A percentile compares a stretch with the other conserved stretches of the same genome.
phyloP scores from a whole-genome alignment of 2,888 invertebrate species.

The Folsomia candida region DNA sequence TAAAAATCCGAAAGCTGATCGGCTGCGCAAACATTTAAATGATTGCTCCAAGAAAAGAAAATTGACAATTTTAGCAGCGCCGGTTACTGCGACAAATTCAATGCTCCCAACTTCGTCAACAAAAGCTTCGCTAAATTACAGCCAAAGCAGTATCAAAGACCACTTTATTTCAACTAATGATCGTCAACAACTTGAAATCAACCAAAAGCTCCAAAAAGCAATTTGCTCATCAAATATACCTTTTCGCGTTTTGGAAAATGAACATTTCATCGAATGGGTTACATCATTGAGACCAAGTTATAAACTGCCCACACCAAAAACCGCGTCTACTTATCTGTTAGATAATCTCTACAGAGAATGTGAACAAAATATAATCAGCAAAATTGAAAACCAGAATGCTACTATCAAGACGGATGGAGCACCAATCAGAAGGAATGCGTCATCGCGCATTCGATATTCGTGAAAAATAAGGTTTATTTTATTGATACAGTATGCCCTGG shows the following conservation, averaged over 20 bases:
- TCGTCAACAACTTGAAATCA: not conserved
- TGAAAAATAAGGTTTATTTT: conserved; percentile 18
- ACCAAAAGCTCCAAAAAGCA: conserved; percentile 3
- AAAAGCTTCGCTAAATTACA: not conserved
- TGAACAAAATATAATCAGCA: not conserved
- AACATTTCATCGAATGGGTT: conserved; percentile 13
- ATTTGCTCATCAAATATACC: conserved; percentile 23
- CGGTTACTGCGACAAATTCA: not conserved
- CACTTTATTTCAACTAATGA: not conserved
- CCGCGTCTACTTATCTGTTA: conserved; percentile 14
- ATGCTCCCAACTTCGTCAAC: not conserved
- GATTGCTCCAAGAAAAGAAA: not conserved
- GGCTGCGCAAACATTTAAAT: not conserved
- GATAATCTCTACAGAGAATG: conserved; percentile 13
- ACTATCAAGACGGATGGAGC: conserved; percentile 31
- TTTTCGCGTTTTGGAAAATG: conserved; percentile 27
- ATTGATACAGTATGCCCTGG: conserved; percentile 9
- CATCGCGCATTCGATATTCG: conserved; percentile 22
- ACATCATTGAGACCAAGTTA: conserved; percentile 17
- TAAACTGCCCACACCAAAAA: conserved; percentile 12
- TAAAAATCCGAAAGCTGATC: not conserved
- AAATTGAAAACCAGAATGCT: conserved; percentile 17
- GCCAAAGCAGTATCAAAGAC: not conserved
- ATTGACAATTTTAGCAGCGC: not conserved
- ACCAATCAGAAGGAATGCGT: conserved; percentile 18